Evolutionary conservation across 2,888 invertebrate genomes (phyloP), one percentile per base, ranked within the genome.

Genomic region (Mesochorus sp.): DNA sequence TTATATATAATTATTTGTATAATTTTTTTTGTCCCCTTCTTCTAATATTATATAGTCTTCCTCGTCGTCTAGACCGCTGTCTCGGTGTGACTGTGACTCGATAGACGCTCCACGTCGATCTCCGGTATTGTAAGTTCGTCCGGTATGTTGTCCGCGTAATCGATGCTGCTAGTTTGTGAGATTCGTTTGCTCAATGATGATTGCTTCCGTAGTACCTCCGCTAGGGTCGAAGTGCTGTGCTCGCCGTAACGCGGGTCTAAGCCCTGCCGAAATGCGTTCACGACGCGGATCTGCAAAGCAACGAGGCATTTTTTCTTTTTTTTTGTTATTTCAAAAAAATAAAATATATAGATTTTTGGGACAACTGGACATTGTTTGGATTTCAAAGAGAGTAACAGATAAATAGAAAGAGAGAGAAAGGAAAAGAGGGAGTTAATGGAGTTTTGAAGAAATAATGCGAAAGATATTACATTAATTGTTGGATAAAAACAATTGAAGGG

Each of bases 241-340:
- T 97, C 97, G 93, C 97, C 96, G 91, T 95, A 95, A 91, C 97
- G 96, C 92, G 97, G 95, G 94, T 98, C 98, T 80, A 82, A 95
- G 93, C 99, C 99, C 95, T 98, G 98, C 93, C 99, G 98, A 95
- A 99, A 99, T 94, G 99, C 99, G 94, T 99, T 99, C 94, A 99
- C 99, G 94, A 99, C 99, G 94, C 99, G 98, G 93, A 99, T 99
- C 99, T 99, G 96, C 93, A 94, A 94, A 14, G 90, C 80, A 84
- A 85, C 67, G 82, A 42, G 19, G 76, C 81, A 34, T 44, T 34
- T 62, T 51, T 67, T n/a, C 6, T 67, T 67, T 64, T 19, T 12
- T 31, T 53, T 53, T n/a, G 31, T 8, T 26, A 26, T 26, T 28
- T n/a, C n/a, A n/a, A n/a, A n/a, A n/a, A n/a, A n/a, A n/a, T n/a